These are phyloP conservation scores for Sturnira hondurensis DNA, from an alignment of 2,113 vertebrate species.

Conservation along the genomic window DNA sequence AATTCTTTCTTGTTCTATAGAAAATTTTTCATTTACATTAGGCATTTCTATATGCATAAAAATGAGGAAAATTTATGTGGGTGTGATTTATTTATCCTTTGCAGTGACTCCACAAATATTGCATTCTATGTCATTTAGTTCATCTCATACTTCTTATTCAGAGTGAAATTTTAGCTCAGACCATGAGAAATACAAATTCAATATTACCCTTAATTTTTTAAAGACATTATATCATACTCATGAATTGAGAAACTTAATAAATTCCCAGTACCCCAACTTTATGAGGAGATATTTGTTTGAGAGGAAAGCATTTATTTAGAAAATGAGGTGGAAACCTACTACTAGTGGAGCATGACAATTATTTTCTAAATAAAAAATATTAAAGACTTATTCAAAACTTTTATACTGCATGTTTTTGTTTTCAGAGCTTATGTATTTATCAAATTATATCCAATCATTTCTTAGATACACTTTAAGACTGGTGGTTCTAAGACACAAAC, in stretches of 20 bases:
- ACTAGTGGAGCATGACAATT: neutral
- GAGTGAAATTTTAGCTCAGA: neutral
- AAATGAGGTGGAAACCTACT: neutral
- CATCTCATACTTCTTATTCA: constrained; percentile 14
- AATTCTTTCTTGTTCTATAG: neutral
- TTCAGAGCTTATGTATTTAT: neutral
- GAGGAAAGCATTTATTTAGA: neutral
- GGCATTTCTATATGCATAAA: neutral
- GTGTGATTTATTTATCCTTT: neutral
- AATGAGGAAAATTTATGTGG: neutral
- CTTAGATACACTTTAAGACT: neutral
- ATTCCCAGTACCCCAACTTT: neutral
- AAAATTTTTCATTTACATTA: neutral
- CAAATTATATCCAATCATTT: neutral
- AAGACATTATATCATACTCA: neutral
- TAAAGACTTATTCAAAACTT: neutral
- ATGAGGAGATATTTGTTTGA: neutral
- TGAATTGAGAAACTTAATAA: neutral
- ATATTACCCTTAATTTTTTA: neutral
- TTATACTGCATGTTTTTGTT: neutral
- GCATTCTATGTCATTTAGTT: neutral
- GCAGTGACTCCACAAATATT: neutral
- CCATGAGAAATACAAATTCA: constrained; percentile 30
- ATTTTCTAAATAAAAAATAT: neutral
- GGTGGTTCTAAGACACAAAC: neutral